Base-by-base conservation (phyloP, 2,113 vertebrate species). In the Chamaea fasciata region DNA sequence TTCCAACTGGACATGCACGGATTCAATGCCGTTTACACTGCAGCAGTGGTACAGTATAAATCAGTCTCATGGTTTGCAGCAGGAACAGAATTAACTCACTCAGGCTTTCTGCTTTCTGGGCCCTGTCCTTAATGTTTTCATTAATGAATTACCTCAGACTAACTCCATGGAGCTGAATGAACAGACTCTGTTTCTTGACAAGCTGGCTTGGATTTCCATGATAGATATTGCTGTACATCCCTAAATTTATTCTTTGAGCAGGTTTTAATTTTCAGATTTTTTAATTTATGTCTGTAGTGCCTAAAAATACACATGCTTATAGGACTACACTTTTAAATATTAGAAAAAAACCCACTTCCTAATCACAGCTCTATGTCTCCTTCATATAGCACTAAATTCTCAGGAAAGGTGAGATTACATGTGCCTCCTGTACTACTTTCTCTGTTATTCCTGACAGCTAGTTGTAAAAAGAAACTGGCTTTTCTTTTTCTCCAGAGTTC, bases 1-100 rank as follows among this genome's bases (percentile, higher is more conserved):
- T 37, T n/a, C 55, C 46, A 37, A 2, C 9, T 22, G 37, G 50
- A 55, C 1, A 0, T 56, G 17, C 37, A 6, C 0, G 1, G 57
- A 33, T 17, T 62, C 42, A 8, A 47, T 80, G 24, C 22, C 33
- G 21, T 57, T 35, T 8, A 26, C 26, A 49, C 21, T 37, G 57
- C 31, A 53, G n/a, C 33, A 23, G 27, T 59, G 33, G 20, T 47
- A 39, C 16, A 13, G 27, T 15, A 13, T 83, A 44, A 62, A 49
- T 57, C n/a, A 35, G n/a, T 62, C 21, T 63, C 28, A 5, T 1
- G 1, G 52, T 33, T 33, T 76, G 47, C 62, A 92, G 57, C 31
- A 53, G 57, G 21, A 63, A 47, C 22, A 70, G 41, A 69, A 83
- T 23, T 49, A 64, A 41, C 33, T 86, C 16, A 2, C 37, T 42